Evolutionary conservation across 2,113 vertebrate genomes (phyloP).

Genomic region (Sminthopsis crassicaudata): DNA sequence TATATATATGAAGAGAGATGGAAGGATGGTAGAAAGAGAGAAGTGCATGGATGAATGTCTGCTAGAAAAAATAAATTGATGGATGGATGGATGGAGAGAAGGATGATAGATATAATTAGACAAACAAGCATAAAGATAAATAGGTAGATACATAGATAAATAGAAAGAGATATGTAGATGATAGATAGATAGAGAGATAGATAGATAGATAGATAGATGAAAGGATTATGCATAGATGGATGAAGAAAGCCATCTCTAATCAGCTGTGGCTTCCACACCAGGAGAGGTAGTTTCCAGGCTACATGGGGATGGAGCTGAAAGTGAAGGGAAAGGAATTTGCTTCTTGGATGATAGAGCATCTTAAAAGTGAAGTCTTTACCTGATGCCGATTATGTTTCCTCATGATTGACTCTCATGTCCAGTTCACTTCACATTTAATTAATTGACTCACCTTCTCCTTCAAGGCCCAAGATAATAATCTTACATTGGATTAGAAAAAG

Average conservation of each 20-base stretch:
- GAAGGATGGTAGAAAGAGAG: background rate
- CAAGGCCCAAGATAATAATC: background rate
- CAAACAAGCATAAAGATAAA: background rate
- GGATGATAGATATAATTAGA: background rate
- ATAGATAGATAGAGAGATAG: too few species aligned
- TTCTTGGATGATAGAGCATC: background rate
- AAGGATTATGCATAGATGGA: background rate
- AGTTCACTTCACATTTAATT: background rate
- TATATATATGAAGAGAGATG: too few species aligned
- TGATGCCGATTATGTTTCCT: background rate
- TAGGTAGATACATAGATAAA: background rate
- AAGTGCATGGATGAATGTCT: background rate
- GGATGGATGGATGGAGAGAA: background rate
- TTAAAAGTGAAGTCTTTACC: background rate
- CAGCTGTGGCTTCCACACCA: background rate
- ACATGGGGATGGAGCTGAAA: background rate
- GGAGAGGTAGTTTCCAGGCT: background rate
- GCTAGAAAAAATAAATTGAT: too few species aligned
- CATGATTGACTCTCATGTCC: background rate
- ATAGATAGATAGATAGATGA: background rate
- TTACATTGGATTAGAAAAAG: background rate
- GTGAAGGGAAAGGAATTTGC: background rate
- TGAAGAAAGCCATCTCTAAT: background rate
- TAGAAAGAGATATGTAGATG: too few species aligned
- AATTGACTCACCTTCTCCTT: background rate